A percentile compares a stretch with the other conserved stretches of the same genome.
Conservation (phyloP, 92 coral and sea anemone species). For the Palythoa grandiflora region DNA sequence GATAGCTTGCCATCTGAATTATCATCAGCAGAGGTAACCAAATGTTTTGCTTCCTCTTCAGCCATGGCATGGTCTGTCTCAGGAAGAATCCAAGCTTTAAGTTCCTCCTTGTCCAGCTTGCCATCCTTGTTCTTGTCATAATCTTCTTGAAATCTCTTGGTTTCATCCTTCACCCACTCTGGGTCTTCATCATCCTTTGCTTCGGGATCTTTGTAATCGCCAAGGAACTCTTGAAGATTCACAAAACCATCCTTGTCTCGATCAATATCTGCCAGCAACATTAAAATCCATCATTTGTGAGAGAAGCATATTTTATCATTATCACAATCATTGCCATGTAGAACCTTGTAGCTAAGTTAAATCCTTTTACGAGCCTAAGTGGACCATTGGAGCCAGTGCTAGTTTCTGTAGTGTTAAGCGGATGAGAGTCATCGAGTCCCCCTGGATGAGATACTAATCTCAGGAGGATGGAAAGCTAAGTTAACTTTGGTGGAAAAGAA, state of each 20-base stretch:
- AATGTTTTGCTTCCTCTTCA: constrained; percentile 88
- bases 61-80: constrained; percentile 94
- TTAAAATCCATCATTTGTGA: neutral
- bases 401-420: too few species aligned
- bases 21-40: constrained; percentile 84
- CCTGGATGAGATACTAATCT: too few species aligned
- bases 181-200: constrained; percentile 70
- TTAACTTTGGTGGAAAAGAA: too few species aligned
- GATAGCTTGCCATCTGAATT: constrained; percentile 91
- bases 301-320: too few species aligned
- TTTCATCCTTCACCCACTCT: constrained; percentile 96
- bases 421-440: too few species aligned
- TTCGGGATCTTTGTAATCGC: constrained; percentile 91
- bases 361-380: too few species aligned
- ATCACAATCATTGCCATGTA: too few species aligned
- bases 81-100: constrained; percentile 92
- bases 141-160: constrained; percentile 86
- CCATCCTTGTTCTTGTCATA: constrained; percentile 95
- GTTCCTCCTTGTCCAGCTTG: constrained; percentile 86
- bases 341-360: too few species aligned
- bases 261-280: constrained; percentile 81
- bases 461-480: too few species aligned
- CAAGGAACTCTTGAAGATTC: constrained; percentile 89
- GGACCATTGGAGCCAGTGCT: too few species aligned
- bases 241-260: constrained; percentile 89